Evolutionary conservation across 2,888 invertebrate genomes (phyloP), one percentile per base, ranked within the genome.

Genomic region (Tortrix viridana): DNA sequence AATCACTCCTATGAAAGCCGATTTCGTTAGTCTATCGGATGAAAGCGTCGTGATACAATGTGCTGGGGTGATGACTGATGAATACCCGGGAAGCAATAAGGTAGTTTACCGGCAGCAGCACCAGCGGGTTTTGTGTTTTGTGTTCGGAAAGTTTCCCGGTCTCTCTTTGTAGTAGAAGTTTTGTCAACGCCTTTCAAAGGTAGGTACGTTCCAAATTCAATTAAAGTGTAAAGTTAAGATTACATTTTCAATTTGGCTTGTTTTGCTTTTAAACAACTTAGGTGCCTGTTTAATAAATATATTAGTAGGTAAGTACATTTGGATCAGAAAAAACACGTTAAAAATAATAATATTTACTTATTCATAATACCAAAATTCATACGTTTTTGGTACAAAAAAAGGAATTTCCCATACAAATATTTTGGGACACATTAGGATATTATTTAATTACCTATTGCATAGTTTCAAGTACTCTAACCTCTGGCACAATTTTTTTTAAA

Each of bases 11-110:
- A 46, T 44, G 38, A 56, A 56, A 56, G 58, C 37, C 53, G 22
- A 70, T 43, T 68, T 71, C 67, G 66, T 66, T 66, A 73, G 71
- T 70, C 71, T 72, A 73, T 71, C 67, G 69, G 64, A 67, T 70
- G 67, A 72, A 72, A 69, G 60, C 62, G 60, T 56, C 60, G 66
- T 71, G 74, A 75, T 74, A 76, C 76, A 77, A 79, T 79, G 78
- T 79, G 74, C 72, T 71, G 71, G 75, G 77, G 76, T 76, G 76
- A 79, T 74, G 79, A 77, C 76, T 76, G 76, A 79, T 74, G 79
- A 77, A 79, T 76, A 74, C 73, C 70, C 69, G 73, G 81, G 74
- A 80, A 80, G 79, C 77, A 79, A 81, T 81, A 80, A 80, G 77
- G 77, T 80, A 80, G 77, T 79, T 78, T 77, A 72, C 74, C 69